phyloP scores from a whole-genome alignment of 2,888 invertebrate genomes.

The Sisyra terminalis region DNA sequence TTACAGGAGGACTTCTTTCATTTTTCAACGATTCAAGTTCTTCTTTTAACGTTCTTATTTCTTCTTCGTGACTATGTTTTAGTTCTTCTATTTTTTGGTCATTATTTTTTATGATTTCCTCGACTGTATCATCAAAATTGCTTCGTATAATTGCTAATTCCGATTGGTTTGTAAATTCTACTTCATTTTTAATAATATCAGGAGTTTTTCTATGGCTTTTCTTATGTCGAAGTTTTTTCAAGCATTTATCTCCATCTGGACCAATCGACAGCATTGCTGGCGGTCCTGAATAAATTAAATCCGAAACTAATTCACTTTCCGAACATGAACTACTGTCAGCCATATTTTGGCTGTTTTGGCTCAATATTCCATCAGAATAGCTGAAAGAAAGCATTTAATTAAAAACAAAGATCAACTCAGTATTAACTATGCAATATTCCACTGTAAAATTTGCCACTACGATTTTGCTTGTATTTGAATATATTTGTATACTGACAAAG shows the following conservation, averaged over 20 bases:
- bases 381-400: conserved; percentile 20
- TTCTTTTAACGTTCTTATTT: conserved; percentile 34
- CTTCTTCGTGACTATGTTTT: conserved; percentile 31
- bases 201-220: conserved; percentile 19
- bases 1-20: background rate
- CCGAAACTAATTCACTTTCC: conserved; percentile 28
- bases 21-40: conserved; percentile 24
- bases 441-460: no score
- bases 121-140: conserved; percentile 25
- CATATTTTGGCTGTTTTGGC: conserved; percentile 44
- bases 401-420: background rate
- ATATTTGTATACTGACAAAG: no score
- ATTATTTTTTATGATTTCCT: conserved; percentile 28
- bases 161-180: conserved; percentile 29
- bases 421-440: no score
- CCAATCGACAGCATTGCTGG: conserved; percentile 1
- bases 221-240: conserved; percentile 17
- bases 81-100: conserved; percentile 26
- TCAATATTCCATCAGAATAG: conserved; percentile 50
- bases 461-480: no score
- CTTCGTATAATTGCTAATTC: conserved; percentile 21
- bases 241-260: conserved; percentile 19
- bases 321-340: conserved; percentile 26
- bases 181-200: conserved; percentile 15
- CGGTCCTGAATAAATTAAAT: conserved; percentile 19